Evolutionary conservation across 2,888 invertebrate species (phyloP), one percentile per base, ranked within the genome.

Genomic region (Keiferia lycopersicella): DNA sequence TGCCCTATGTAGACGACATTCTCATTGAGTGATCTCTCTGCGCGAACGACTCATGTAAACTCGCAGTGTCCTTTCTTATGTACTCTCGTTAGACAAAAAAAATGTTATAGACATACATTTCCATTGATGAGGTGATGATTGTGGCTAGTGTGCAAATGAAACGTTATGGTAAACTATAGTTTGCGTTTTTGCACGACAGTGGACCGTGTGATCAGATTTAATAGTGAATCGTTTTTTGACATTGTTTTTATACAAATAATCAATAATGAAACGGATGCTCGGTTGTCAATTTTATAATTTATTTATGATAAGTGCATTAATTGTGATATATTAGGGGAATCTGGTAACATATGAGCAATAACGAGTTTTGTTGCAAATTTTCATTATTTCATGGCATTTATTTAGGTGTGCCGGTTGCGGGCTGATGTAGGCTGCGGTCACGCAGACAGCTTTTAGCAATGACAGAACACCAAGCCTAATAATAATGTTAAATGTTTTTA

Each of bases 201-300:
- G 91, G 88, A 90, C 88, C 87, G 82, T 78, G 89, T 89, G 89
- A 89, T 83, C 87, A 86, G 86, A 84, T 82, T 73, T 80, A 79
- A 83, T 86, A 84, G 90, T 88, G 88, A 87, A 86, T 83, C 80
- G 83, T 86, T 88, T 84, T 77, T 87, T 87, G 88, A 90, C 89
- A 88, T 90, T 87, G 84, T 86, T 91, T 88, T 86, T 64, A 74
- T 76, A 77, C 70, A 73, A 83, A 80, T 82, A 82, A 81, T 81
- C 81, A 84, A 85, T 84, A 84, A 81, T 84, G 74, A 84, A 81
- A 84, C 79, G 80, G 84, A 88, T 82, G 79, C 83, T 84, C 78
- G 71, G 86, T 89, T 91, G 88, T 90, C 88, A 84, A 87, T 87
- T 89, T 86, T 85, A 86, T 90, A 88, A 90, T 91, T 91, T 89